Percentiles rank a stretch among this genome's conserved stretches.
Conservation (phyloP, 2,888 invertebrate species). For the Hypercompe scribonia region DNA sequence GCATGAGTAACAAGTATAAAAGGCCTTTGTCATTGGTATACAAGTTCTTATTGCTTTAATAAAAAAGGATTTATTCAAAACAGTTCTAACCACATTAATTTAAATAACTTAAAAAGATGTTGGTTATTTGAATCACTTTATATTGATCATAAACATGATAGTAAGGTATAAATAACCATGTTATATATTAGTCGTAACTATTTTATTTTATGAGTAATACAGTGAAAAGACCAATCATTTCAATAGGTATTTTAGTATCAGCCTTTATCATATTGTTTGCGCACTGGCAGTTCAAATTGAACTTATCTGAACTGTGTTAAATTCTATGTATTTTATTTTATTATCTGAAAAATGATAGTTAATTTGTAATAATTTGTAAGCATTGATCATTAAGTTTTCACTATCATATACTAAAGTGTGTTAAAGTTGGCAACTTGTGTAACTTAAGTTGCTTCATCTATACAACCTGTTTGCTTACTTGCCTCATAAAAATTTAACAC, state of each 20-base stretch:
- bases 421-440: background rate
- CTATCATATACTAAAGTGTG: background rate
- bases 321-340: constrained; percentile 36
- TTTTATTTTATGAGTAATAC: constrained; percentile 26
- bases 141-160: constrained; percentile 24
- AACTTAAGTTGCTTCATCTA: background rate
- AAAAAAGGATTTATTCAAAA: constrained; percentile 23
- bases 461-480: background rate
- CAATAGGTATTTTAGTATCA: constrained; percentile 39
- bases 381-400: background rate
- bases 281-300: constrained; percentile 34
- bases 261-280: constrained; percentile 42
- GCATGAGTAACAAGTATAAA: constrained; percentile 15
- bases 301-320: constrained; percentile 44
- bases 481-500: constrained; percentile 1
- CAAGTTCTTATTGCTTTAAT: constrained; percentile 25
- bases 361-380: constrained; percentile 24
- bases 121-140: constrained; percentile 18
- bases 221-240: constrained; percentile 35
- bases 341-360: constrained; percentile 29
- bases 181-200: constrained; percentile 25
- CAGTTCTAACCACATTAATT: constrained; percentile 24
- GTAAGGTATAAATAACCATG: constrained; percentile 25
- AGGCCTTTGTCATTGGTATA: constrained; percentile 34
- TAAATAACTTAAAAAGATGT: constrained; percentile 24